These are phyloP conservation scores for Homarus americanus DNA, from an alignment of 1,140 invertebrate species.

Conservation along the genomic window DNA sequence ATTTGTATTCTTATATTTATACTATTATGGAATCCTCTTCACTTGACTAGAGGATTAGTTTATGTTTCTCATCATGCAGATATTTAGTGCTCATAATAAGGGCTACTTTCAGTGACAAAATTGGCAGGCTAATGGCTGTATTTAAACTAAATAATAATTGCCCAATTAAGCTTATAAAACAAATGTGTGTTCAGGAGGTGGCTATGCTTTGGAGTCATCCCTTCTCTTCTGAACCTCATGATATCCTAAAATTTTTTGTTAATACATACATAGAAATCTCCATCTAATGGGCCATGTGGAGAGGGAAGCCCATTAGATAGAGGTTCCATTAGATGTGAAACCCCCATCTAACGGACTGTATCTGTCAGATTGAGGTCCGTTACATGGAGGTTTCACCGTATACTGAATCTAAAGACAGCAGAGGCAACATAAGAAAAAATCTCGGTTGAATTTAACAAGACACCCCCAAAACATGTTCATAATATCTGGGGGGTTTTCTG, in stretches of 20 bases:
- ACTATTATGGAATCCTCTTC: neutral
- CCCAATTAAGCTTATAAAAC: constrained; percentile 24
- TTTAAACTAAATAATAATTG: constrained; percentile 7
- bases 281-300: too few species aligned
- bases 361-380: too few species aligned
- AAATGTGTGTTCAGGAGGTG: constrained; percentile 24
- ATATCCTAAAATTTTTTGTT: constrained; percentile 12
- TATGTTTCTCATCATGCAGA: constrained; percentile 21
- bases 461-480: neutral
- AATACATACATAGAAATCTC: too few species aligned
- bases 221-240: constrained; percentile 39
- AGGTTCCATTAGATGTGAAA: too few species aligned
- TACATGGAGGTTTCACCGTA: neutral
- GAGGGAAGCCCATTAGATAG: too few species aligned
- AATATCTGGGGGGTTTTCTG: neutral
- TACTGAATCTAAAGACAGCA: constrained; percentile 38
- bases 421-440: constrained; percentile 28
- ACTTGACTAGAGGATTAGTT: constrained; percentile 12
- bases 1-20: neutral
- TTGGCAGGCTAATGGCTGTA: neutral
- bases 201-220: constrained; percentile 32
- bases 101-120: constrained; percentile 20
- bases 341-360: too few species aligned
- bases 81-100: constrained; percentile 27
- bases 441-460: neutral